Conservation (phyloP, 2,113 vertebrate genomes). For the Phylloscopus trochiloides region DNA sequence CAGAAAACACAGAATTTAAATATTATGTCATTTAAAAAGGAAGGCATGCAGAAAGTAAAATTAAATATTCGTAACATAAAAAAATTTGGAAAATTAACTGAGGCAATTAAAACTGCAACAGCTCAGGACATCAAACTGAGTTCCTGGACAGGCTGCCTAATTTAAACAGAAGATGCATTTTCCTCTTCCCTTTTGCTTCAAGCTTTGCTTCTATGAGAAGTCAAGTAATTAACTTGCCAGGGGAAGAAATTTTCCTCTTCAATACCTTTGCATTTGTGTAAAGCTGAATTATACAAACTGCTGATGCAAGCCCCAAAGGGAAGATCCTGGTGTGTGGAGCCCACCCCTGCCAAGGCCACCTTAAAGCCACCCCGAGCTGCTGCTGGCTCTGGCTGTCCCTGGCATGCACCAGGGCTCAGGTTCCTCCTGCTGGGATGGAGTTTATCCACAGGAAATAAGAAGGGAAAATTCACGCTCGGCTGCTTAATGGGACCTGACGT, state of each 20-base stretch:
- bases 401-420: conserved; percentile 27
- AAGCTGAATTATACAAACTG: background rate
- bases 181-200: background rate
- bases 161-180: background rate
- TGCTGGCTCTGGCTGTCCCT: background rate
- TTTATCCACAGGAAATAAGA: conserved; percentile 83
- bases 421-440: conserved; percentile 77
- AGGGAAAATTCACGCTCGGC: conserved; percentile 79
- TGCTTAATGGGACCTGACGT: conserved; percentile 82
- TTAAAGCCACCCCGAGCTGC: background rate
- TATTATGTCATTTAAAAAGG: background rate
- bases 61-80: background rate
- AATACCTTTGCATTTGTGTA: background rate
- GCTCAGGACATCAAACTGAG: background rate
- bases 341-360: background rate
- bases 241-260: conserved; percentile 33
- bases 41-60: background rate
- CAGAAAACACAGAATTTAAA: background rate
- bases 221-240: conserved; percentile 27
- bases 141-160: background rate
- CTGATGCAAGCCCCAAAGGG: background rate
- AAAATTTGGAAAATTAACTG: background rate
- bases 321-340: background rate
- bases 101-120: background rate
- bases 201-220: conserved; percentile 24